Evolutionary conservation across 2,113 vertebrate genomes (phyloP).

Genomic region (Ammodytes dubius): DNA sequence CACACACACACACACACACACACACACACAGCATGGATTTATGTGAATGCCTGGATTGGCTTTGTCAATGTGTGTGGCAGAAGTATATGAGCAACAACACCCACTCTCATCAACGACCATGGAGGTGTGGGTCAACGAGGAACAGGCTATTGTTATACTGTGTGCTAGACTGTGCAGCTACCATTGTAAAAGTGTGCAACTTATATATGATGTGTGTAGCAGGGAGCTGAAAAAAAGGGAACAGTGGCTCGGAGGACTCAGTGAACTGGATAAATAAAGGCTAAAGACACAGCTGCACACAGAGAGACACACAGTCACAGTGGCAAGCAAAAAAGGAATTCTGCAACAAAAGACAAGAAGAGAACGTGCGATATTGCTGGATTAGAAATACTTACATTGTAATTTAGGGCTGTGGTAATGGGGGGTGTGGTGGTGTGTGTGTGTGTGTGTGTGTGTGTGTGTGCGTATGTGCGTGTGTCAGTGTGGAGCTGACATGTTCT

Average conservation of each 20-base stretch:
- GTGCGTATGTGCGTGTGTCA: slow-evolving; percentile 18
- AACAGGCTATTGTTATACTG: slow-evolving; percentile 26
- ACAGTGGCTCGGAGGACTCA: slow-evolving; percentile 37
- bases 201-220: slow-evolving; percentile 26
- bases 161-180: slow-evolving; percentile 9
- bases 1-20: slow-evolving; percentile 29
- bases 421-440: slow-evolving; percentile 4
- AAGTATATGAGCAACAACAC: slow-evolving; percentile 29
- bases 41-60: slow-evolving; percentile 35
- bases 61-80: slow-evolving; percentile 43
- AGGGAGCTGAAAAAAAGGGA: slow-evolving; percentile 26
- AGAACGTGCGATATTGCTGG: slow-evolving; percentile 1
- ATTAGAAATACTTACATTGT: slow-evolving; percentile 43
- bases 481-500: slow-evolving; percentile 56
- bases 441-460: slow-evolving; percentile 25
- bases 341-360: neutral
- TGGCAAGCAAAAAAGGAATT: slow-evolving; percentile 34
- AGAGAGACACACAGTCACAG: neutral
- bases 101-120: neutral
- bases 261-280: slow-evolving; percentile 34
- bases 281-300: slow-evolving; percentile 12
- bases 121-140: slow-evolving; percentile 25
- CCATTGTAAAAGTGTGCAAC: slow-evolving; percentile 33
- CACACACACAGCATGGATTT: slow-evolving; percentile 12
- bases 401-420: slow-evolving; percentile 38